phyloP scores from a whole-genome alignment of 1,140 invertebrate species.

The Thereuonema tuberculata region DNA sequence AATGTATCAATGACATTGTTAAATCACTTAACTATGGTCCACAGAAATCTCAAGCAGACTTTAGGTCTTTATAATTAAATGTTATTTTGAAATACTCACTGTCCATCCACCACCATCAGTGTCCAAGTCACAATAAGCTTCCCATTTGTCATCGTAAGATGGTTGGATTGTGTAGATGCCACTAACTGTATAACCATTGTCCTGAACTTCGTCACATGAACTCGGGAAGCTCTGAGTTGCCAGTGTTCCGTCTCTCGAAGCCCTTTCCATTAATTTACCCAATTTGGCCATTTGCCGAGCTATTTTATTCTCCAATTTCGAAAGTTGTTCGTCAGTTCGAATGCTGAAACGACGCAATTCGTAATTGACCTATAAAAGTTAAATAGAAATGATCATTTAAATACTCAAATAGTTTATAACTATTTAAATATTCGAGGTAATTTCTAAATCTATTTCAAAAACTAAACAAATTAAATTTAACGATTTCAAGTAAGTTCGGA shows the following conservation, averaged over 20 bases:
- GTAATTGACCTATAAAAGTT: not conserved
- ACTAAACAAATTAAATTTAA: too few species aligned
- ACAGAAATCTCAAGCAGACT: too few species aligned
- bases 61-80: too few species aligned
- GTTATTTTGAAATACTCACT: too few species aligned
- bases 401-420: too few species aligned
- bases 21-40: too few species aligned
- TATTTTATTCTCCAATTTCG: not conserved
- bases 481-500: too few species aligned
- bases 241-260: not conserved
- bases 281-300: not conserved
- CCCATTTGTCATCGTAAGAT: not conserved
- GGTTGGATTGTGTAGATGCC: constrained; percentile 5
- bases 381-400: not conserved
- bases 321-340: not conserved
- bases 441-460: too few species aligned
- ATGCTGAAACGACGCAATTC: not conserved
- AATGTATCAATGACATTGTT: too few species aligned
- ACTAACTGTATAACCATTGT: constrained; percentile 1
- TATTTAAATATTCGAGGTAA: too few species aligned
- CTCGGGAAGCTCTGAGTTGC: not conserved
- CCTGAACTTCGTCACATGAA: not conserved
- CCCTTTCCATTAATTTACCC: not conserved
- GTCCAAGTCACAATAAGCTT: not conserved
- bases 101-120: not conserved